Percentiles rank a stretch among this genome's conserved stretches.
These are phyloP conservation scores for Aepyceros melampus DNA, from an alignment of 2,113 vertebrate species.

Conservation along the genomic window DNA sequence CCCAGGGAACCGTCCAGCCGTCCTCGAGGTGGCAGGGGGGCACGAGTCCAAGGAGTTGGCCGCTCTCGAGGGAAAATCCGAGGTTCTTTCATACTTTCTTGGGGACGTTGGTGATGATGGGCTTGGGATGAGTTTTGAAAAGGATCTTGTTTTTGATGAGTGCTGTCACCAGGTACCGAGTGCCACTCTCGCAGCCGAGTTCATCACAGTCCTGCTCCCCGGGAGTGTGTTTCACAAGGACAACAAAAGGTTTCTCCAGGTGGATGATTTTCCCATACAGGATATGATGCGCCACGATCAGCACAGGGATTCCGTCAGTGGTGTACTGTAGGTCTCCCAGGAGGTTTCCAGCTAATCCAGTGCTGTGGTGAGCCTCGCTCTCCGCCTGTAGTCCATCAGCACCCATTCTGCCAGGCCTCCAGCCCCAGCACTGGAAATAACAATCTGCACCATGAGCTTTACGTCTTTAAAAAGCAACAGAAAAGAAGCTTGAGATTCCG, in stretches of 20 bases:
- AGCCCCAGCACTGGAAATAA: constrained; percentile 76
- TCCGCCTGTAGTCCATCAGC: constrained; percentile 96
- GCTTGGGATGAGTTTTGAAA: constrained; percentile 98
- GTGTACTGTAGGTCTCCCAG: constrained; percentile 96
- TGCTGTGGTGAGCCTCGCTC: constrained; percentile 87
- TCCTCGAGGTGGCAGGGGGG: constrained; percentile 72
- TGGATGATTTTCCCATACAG: constrained; percentile 94
- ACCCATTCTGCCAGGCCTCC: constrained; percentile 87
- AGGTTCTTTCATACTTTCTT: constrained; percentile 87
- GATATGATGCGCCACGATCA: constrained; percentile 96
- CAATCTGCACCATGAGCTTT: constrained; percentile 82
- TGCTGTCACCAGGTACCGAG: constrained; percentile 84
- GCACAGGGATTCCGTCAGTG: constrained; percentile 90
- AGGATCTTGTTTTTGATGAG: constrained; percentile 95
- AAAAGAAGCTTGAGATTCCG: constrained; percentile 69
- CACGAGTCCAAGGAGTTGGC: constrained; percentile 76
- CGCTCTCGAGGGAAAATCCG: constrained; percentile 66
- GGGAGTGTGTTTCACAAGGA: constrained; percentile 85
- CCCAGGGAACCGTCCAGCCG: constrained; percentile 62
- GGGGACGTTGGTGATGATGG: constrained; percentile 96
- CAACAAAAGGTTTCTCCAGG: constrained; percentile 95
- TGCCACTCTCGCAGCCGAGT: constrained; percentile 60
- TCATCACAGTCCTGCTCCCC: constrained; percentile 71
- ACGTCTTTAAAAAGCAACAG: constrained; percentile 27
- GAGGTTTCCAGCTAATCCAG: constrained; percentile 86